phyloP scores from a whole-genome alignment of 2,113 vertebrate species.

The Carollia perspicillata region DNA sequence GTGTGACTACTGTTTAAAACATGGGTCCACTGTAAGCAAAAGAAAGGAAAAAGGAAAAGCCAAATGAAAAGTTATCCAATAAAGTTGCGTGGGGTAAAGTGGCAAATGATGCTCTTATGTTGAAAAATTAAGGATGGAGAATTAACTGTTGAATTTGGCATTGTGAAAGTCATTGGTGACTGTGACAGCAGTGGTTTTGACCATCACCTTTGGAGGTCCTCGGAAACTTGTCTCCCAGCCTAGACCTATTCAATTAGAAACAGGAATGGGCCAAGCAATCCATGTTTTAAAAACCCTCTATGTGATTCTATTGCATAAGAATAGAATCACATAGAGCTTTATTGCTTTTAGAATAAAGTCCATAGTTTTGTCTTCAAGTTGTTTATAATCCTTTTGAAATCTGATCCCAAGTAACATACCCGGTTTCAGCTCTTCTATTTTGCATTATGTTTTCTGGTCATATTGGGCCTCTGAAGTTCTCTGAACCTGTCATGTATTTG shows the following conservation, averaged over 20 bases:
- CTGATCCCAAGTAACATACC: neutral
- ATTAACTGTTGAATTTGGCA: neutral
- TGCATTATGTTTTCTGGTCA: neutral
- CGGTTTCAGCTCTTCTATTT: constrained; percentile 14
- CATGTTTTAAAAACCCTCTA: neutral
- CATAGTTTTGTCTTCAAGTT: neutral
- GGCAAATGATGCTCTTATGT: neutral
- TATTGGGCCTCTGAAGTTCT: neutral
- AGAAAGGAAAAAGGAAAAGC: neutral
- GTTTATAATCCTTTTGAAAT: neutral
- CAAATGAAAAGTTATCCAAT: neutral
- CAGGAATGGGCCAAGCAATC: neutral
- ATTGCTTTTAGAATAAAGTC: constrained; percentile 1
- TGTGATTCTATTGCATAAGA: neutral
- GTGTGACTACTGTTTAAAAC: neutral
- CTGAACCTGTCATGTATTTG: neutral
- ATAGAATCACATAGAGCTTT: no score
- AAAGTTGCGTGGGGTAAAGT: neutral
- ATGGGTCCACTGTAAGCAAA: neutral
- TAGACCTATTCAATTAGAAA: neutral
- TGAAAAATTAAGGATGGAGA: neutral
- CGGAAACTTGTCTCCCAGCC: neutral
- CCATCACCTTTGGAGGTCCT: neutral
- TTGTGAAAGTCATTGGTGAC: neutral
- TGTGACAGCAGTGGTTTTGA: neutral